A percentile compares a stretch with the other conserved stretches of the same genome.
These are phyloP conservation scores for Ypsolopha sequella DNA, from an alignment of 2,888 invertebrate species.

Conservation along the genomic window DNA sequence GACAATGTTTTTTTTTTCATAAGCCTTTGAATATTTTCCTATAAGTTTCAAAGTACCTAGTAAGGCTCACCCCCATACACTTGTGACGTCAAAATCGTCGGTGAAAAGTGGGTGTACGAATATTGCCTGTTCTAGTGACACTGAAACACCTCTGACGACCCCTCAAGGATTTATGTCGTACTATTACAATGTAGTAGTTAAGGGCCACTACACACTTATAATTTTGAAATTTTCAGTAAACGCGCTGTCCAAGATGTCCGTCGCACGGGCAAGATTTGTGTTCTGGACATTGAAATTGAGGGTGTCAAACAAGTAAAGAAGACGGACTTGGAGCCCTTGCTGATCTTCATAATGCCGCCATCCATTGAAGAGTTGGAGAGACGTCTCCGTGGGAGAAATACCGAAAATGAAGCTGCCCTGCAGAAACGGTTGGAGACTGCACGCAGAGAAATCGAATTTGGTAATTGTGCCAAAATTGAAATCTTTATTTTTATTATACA, in stretches of 20 bases:
- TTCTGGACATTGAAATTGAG: constrained; percentile 95
- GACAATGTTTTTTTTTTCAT: no score
- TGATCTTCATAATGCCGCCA: constrained; percentile 95
- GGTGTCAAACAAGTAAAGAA: constrained; percentile 90
- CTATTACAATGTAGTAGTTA: no score
- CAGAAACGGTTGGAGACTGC: constrained; percentile 83
- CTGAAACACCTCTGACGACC: no score
- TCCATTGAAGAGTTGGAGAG: constrained; percentile 82
- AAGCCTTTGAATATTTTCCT: no score
- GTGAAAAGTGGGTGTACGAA: no score
- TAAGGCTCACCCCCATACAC: no score
- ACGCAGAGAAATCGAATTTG: constrained; percentile 85
- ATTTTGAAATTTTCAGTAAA: constrained; percentile 70
- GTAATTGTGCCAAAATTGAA: constrained; percentile 39
- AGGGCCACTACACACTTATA: no score
- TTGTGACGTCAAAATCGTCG: no score
- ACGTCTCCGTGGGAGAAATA: constrained; percentile 81
- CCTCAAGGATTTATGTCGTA: no score
- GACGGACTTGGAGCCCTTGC: constrained; percentile 84
- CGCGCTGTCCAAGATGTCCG: constrained; percentile 86
- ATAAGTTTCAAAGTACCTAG: no score
- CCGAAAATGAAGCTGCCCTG: constrained; percentile 92
- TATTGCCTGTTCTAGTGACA: no score
- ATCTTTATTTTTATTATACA: no score
- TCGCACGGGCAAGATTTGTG: constrained; percentile 86